Percentiles rank a stretch among this genome's conserved stretches.
These are phyloP conservation scores for Eretmochelys imbricata DNA, from an alignment of 2,113 vertebrate species.

Conservation along the genomic window DNA sequence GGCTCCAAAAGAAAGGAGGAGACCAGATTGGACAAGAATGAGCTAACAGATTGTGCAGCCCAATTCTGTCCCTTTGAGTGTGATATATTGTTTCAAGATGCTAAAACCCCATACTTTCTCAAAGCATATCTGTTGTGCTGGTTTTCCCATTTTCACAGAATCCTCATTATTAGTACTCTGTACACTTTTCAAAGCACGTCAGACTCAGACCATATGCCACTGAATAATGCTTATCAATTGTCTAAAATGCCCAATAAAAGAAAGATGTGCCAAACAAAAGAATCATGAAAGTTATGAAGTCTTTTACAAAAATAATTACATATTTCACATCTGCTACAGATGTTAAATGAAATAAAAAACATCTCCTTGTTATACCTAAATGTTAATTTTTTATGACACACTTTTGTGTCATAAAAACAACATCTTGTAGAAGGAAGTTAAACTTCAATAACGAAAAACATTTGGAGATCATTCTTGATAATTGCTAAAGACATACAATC, in stretches of 20 bases:
- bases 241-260: constrained; percentile 79
- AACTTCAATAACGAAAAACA: constrained; percentile 57
- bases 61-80: constrained; percentile 86
- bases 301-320: constrained; percentile 78
- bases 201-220: constrained; percentile 88
- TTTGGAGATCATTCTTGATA: constrained; percentile 46
- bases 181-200: constrained; percentile 87
- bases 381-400: constrained; percentile 77
- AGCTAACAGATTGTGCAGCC: constrained; percentile 87
- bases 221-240: constrained; percentile 84
- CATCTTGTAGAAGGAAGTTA: constrained; percentile 54
- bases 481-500: constrained; percentile 34
- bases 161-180: constrained; percentile 86
- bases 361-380: constrained; percentile 74
- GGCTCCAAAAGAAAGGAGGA: constrained; percentile 88
- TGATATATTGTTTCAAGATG: constrained; percentile 90
- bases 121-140: constrained; percentile 84
- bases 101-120: constrained; percentile 84
- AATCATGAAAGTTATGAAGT: constrained; percentile 77
- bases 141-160: constrained; percentile 85
- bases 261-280: constrained; percentile 76
- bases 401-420: constrained; percentile 68
- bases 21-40: constrained; percentile 89
- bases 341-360: constrained; percentile 80
- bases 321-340: constrained; percentile 79